Base-by-base conservation (phyloP, 1,140 invertebrate genomes). In the Drosophila lini region DNA sequence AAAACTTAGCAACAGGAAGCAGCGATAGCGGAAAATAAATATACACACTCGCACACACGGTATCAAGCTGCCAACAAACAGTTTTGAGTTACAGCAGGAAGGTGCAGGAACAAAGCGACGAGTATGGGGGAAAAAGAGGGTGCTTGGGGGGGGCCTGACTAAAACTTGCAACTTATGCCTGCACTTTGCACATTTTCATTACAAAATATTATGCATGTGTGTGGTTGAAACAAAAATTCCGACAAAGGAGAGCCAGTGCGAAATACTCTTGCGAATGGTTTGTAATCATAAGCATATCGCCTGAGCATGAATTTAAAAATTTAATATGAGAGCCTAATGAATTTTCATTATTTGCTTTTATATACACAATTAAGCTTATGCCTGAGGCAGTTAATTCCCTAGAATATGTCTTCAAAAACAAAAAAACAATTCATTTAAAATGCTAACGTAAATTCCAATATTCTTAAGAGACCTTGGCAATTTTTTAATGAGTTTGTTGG, bases 1-100 rank as follows among this genome's bases (percentile, higher is more conserved):
- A 53, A 74, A 86, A 88, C 84, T 83, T 89, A 89, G 78, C 80
- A 88, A 88, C 83, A 88, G 83, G 83, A 88, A 83, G 68, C 77
- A 62, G 84, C 84, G 83, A 88, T 88, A 89, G 70, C 80, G 57
- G 52, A 61, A 70, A 65, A 70, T 67, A 61, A 55, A 55, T 55
- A 55, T n/a, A 25, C 32, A 53, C 11, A 74, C 61, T 60, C 52
- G 41, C 34, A 41, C 62, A 75, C 58, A 38, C 74, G 64, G 73
- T 86, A 86, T 88, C 83, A 65, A 58, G 52, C 61, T 75, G 82
- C 50, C 78, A 85, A 44, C 81, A 75, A 81, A 88, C 73, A 62
- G 73, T 80, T 86, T 78, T 80, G 84, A 88, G 76, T 89, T 83
- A 88, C 71, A 71, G 61, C 84, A 55, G 83, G 84, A 89, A 80